Conservation (phyloP, 2,113 vertebrate species). For the Progne subis region DNA sequence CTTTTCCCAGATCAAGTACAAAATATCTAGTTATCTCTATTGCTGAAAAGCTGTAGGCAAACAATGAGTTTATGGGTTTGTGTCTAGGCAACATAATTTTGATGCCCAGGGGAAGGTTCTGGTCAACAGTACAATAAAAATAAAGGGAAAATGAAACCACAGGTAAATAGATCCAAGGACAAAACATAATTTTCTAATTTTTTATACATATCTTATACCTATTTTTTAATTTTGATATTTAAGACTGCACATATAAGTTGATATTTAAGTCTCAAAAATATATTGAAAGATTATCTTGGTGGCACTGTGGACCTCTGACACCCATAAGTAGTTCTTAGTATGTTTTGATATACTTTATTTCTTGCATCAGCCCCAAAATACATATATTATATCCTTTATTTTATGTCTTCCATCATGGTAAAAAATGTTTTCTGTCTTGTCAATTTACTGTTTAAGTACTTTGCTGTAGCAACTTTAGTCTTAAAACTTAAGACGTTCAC, state of each 20-base stretch:
- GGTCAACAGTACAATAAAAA: background rate
- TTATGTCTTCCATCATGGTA: background rate
- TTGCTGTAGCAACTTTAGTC: slow-evolving; percentile 47
- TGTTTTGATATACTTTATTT: background rate
- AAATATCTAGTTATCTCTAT: background rate
- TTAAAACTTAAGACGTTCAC: slow-evolving; percentile 41
- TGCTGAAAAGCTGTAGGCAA: background rate
- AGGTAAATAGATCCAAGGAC: background rate
- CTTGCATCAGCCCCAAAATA: background rate
- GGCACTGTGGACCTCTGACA: background rate
- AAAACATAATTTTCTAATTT: background rate
- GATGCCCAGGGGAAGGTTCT: background rate
- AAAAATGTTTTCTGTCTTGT: background rate
- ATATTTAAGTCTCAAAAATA: background rate
- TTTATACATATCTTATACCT: background rate
- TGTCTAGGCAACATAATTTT: background rate
- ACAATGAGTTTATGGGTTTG: background rate
- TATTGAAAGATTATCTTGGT: background rate
- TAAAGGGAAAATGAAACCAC: background rate
- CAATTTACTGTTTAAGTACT: slow-evolving; percentile 52
- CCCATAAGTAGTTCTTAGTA: background rate
- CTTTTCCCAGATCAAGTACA: background rate
- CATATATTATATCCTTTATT: background rate
- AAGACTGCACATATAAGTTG: background rate
- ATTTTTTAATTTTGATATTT: slow-evolving; percentile 7